Evolutionary conservation across 2,113 vertebrate species (phyloP).

Genomic region (Burhinus oedicnemus): DNA sequence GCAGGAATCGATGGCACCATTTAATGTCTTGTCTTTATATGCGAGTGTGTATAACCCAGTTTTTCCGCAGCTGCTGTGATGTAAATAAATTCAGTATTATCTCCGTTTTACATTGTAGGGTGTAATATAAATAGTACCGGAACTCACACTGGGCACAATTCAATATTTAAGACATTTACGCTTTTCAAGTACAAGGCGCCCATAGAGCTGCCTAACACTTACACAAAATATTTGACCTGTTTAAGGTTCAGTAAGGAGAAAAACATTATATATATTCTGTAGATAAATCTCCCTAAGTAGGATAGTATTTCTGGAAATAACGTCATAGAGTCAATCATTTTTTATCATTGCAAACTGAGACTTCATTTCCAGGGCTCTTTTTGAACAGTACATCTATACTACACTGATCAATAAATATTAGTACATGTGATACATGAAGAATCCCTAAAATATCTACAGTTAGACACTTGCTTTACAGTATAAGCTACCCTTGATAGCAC

Average conservation of each 20-base stretch:
- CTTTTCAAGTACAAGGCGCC: not conserved
- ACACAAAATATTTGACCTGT: not conserved
- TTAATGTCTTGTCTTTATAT: slow-evolving; percentile 39
- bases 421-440: not conserved
- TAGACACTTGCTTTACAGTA: not conserved
- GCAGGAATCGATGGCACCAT: slow-evolving; percentile 55
- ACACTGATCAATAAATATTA: not conserved
- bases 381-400: not conserved
- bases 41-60: slow-evolving; percentile 43
- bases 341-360: not conserved
- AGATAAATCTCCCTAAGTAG: not conserved
- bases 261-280: not conserved
- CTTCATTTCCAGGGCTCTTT: not conserved
- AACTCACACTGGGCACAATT: not conserved
- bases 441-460: not conserved
- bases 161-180: not conserved
- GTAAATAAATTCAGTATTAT: slow-evolving; percentile 38
- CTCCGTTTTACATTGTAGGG: not conserved
- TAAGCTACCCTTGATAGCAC: not conserved
- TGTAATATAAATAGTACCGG: slow-evolving; percentile 13
- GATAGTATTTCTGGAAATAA: not conserved
- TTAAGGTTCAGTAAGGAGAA: not conserved
- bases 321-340: fast-evolving
- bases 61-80: slow-evolving; percentile 52
- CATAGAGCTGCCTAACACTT: not conserved